Base-by-base conservation (phyloP, 2,113 vertebrate species). In the Poeciliopsis occidentalis region DNA sequence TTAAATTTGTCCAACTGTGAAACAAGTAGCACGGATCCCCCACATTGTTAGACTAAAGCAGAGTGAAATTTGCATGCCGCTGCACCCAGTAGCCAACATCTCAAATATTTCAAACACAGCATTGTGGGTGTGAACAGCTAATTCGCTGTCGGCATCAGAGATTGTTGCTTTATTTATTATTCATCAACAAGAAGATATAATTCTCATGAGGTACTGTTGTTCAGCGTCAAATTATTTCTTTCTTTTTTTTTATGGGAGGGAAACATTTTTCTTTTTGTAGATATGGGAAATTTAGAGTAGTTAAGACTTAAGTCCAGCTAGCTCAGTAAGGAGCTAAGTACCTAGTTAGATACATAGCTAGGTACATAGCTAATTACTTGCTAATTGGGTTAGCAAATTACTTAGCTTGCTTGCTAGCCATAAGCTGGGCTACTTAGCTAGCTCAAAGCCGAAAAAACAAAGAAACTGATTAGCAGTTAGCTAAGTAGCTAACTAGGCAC, bases 61-160 rank as follows among this genome's bases (percentile, higher is more conserved):
- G 64, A 62, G 63, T 2, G 57, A 39, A 66, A 70, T 68, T 67
- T 73, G 51, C 63, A 78, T 61, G 64, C 44, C 31, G 71, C 81
- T 64, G 78, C 64, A 66, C 66, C 73, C 51, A 67, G 37, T 30
- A 37, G 34, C 34, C 34, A 11, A 39, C 31, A 31, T 47, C 41
- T 15, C 60, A 81, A 68, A 77, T 34, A 74, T 85, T 78, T 81
- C 51, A 79, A 29, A 71, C 41, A n/a, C 22, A 37, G 79, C 62
- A 61, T 62, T n/a, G 19, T 54, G 66, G 73, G 73, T 73, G 60
- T 44, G 71, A 47, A 57, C 51, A 57, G 67, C 73, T 71, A 57
- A 71, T 66, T 76, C 60, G 22, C 24, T 73, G 78, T 78, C 79
- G 74, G 70, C 57, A 17, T 31, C 70, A 41, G 60, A 51, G n/a